A percentile compares a stretch with the other conserved stretches of the same genome.
phyloP scores from a whole-genome alignment of 2,888 invertebrate genomes.

The Agelastica alni region DNA sequence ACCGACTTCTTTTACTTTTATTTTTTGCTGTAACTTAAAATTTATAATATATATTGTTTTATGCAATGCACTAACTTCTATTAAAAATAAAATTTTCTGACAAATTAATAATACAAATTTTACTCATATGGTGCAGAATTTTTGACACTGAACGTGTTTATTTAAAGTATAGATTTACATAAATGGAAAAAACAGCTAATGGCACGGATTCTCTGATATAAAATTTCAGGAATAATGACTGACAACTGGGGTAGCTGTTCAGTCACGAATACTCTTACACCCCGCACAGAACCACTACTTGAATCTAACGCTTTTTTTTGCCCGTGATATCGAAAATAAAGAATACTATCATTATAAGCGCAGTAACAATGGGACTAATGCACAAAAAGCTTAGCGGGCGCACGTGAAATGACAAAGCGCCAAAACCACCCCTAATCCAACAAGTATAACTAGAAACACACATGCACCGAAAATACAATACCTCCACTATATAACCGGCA shows the following conservation, averaged over 20 bases:
- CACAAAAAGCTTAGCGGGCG: conserved; percentile 46
- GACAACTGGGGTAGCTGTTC: not conserved
- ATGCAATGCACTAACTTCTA: no score
- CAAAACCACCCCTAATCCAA: conserved; percentile 56
- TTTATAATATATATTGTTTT: no score
- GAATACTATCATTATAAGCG: conserved; percentile 53
- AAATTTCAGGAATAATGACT: no score
- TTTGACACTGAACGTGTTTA: no score
- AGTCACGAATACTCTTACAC: conserved; percentile 10
- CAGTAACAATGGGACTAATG: conserved; percentile 50
- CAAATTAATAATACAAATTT: no score
- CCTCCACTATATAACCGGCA: conserved; percentile 47
- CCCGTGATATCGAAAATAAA: conserved; percentile 44
- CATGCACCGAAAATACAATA: conserved; percentile 46
- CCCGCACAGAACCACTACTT: conserved; percentile 17
- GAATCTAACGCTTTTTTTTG: conserved; percentile 40
- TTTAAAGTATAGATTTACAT: no score
- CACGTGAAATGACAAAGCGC: conserved; percentile 56
- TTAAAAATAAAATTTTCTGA: no score
- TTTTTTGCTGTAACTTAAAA: no score
- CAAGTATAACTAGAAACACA: conserved; percentile 57
- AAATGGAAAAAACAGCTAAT: no score
- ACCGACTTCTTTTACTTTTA: no score
- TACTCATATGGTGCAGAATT: no score
- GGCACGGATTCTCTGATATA: no score